Evolutionary conservation across 1,140 invertebrate species (phyloP).

Genomic region (Aphelinus atriplicis): DNA sequence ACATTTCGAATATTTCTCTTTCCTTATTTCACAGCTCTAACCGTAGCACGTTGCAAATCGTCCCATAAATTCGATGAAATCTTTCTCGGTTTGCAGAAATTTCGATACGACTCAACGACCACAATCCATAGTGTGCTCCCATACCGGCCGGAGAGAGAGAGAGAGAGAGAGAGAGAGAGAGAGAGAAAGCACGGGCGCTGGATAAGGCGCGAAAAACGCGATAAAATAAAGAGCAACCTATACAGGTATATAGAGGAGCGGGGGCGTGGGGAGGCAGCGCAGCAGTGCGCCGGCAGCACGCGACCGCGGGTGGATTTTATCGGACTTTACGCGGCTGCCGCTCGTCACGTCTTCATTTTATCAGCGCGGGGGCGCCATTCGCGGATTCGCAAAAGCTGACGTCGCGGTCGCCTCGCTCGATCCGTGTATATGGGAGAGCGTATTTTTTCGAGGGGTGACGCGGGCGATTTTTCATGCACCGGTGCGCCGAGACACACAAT

Average conservation of each 20-base stretch:
- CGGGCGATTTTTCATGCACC: neutral
- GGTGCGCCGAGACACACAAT: neutral
- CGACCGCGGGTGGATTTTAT: conserved; percentile 16
- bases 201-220: conserved; percentile 5
- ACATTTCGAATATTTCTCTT: too few relatives aligned
- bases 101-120: too few relatives aligned
- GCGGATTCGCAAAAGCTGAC: neutral
- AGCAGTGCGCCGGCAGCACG: too few relatives aligned
- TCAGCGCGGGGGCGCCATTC: neutral
- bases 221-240: conserved; percentile 18
- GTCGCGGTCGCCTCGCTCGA: neutral
- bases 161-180: neutral
- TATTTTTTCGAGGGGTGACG: neutral
- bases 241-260: neutral
- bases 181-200: neutral
- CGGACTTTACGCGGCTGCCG: neutral
- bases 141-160: too few relatives aligned
- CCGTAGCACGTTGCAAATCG: too few relatives aligned
- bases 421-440: neutral
- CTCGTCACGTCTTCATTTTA: conserved; percentile 25
- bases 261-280: too few relatives aligned
- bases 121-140: too few relatives aligned
- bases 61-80: too few relatives aligned
- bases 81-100: too few relatives aligned
- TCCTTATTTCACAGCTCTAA: too few relatives aligned